These are phyloP conservation scores for Smittia aterrima DNA, from an alignment of 2,888 invertebrate genomes.

Conservation along the genomic window DNA sequence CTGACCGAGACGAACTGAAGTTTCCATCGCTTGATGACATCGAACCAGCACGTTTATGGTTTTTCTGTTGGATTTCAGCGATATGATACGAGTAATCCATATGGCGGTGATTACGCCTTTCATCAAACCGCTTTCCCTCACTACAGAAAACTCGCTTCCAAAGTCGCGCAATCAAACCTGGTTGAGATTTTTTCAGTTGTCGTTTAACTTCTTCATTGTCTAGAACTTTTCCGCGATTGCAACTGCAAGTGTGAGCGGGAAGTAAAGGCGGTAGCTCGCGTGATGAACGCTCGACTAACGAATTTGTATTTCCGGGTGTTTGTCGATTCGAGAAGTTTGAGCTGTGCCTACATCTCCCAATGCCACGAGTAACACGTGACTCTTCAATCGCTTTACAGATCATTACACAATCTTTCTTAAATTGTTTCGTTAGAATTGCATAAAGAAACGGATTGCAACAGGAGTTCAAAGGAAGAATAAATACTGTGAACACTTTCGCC, in stretches of 20 bases:
- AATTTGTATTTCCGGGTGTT: slow-evolving; percentile 83
- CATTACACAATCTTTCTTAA: slow-evolving; percentile 94
- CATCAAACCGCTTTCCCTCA: slow-evolving; percentile 47
- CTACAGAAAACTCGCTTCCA: slow-evolving; percentile 54
- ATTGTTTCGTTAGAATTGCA: slow-evolving; percentile 95
- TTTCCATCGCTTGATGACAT: slow-evolving; percentile 81
- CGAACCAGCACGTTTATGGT: slow-evolving; percentile 74
- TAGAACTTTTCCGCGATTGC: slow-evolving; percentile 54
- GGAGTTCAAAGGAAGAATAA: slow-evolving; percentile 91
- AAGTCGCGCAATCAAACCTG: slow-evolving; percentile 47
- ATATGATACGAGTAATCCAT: slow-evolving; percentile 74
- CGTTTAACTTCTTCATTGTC: slow-evolving; percentile 48
- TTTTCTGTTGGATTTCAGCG: slow-evolving; percentile 72
- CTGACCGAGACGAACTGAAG: slow-evolving; percentile 83
- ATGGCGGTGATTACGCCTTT: slow-evolving; percentile 56
- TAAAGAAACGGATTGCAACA: slow-evolving; percentile 98
- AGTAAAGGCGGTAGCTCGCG: slow-evolving; percentile 65
- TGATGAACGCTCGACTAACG: slow-evolving; percentile 75
- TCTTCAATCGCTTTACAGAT: slow-evolving; percentile 96
- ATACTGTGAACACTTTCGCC: slow-evolving; percentile 94
- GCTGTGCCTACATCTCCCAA: slow-evolving; percentile 80
- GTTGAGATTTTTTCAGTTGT: slow-evolving; percentile 43
- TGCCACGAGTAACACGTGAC: slow-evolving; percentile 82
- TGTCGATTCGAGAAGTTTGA: slow-evolving; percentile 85
- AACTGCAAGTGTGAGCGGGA: slow-evolving; percentile 53